A percentile compares a stretch with the other conserved stretches of the same genome.
Evolutionary conservation across 2,888 invertebrate genomes (phyloP).

Genomic region (Drosophila fungiperda): DNA sequence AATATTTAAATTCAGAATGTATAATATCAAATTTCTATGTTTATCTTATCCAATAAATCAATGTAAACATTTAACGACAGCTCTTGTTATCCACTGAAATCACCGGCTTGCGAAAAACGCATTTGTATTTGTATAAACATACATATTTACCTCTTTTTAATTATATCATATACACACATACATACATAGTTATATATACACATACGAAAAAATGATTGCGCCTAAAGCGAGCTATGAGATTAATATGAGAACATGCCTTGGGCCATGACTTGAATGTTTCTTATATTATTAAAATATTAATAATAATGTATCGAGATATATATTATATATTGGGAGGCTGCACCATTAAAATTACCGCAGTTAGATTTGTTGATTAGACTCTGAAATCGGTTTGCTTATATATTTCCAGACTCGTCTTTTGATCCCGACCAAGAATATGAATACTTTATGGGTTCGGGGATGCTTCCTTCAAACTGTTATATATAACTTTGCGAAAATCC

Average conservation of each 20-base stretch:
- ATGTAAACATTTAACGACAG: not conserved
- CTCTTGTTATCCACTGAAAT: not conserved
- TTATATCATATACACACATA: not conserved
- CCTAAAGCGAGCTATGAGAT: not conserved
- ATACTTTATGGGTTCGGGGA: not conserved
- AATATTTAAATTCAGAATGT: not conserved
- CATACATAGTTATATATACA: not conserved
- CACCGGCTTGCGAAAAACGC: not conserved
- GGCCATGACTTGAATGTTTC: not conserved
- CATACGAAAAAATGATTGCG: not conserved
- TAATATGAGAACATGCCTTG: not conserved
- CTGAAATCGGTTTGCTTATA: not conserved
- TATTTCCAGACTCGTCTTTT: not conserved
- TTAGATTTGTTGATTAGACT: not conserved
- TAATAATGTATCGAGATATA: not conserved
- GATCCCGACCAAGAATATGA: not conserved
- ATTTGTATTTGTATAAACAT: not conserved
- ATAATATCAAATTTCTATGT: not conserved
- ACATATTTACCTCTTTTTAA: not conserved
- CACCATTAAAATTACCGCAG: not conserved
- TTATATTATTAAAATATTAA: not conserved
- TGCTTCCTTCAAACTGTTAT: not conserved
- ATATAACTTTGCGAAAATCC: not conserved
- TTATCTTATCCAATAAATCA: not conserved
- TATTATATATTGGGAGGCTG: not conserved